These are phyloP conservation scores for Limosa lapponica DNA, from an alignment of 2,797 vertebrate species.

Conservation along the genomic window DNA sequence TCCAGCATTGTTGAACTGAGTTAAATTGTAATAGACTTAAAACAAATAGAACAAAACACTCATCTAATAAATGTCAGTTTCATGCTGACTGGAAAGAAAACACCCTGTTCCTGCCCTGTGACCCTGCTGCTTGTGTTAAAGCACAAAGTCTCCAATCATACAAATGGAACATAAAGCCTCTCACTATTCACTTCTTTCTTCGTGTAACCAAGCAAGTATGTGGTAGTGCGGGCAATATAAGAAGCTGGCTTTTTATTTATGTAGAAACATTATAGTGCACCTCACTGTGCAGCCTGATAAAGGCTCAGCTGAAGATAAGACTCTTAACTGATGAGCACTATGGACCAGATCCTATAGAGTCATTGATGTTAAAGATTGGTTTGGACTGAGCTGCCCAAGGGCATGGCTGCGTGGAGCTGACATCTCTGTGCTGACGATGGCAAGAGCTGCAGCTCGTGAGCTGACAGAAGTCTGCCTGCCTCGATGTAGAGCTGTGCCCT, in stretches of 20 bases:
- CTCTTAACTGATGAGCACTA: neutral
- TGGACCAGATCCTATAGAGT: neutral
- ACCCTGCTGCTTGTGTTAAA: constrained; percentile 12
- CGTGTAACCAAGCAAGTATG: constrained; percentile 3
- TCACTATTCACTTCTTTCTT: constrained; percentile 43
- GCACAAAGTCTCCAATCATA: constrained; percentile 64
- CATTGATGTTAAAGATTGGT: neutral
- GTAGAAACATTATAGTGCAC: neutral
- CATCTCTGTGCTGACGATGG: neutral
- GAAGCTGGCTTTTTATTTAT: neutral
- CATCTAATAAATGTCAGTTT: constrained; percentile 56
- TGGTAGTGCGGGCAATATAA: neutral
- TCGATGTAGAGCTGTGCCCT: fast-evolving
- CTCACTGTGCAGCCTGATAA: neutral
- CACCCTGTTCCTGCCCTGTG: constrained; percentile 57
- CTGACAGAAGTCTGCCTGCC: neutral
- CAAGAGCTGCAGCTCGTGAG: neutral
- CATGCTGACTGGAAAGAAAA: constrained; percentile 67
- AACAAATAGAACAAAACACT: constrained; percentile 58
- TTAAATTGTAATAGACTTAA: constrained; percentile 53
- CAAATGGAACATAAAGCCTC: constrained; percentile 53
- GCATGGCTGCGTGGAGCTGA: neutral
- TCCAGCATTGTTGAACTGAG: constrained; percentile 53
- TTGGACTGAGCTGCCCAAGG: neutral
- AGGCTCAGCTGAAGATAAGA: neutral